These are phyloP conservation scores for Panopea generosa DNA, from an alignment of 2,888 invertebrate species.

Conservation along the genomic window DNA sequence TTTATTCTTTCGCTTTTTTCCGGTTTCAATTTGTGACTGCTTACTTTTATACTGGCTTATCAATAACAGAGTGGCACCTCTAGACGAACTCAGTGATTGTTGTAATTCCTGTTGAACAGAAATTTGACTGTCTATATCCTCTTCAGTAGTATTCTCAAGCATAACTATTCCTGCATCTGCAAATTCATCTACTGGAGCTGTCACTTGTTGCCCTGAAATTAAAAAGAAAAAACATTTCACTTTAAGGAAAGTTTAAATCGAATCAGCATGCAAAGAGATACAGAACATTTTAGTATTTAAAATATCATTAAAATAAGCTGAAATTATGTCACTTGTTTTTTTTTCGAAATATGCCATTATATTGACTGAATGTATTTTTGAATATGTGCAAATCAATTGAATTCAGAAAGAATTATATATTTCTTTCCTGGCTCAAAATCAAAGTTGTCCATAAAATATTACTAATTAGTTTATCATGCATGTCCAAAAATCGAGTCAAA, in stretches of 20 bases:
- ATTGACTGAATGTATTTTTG: conserved; percentile 2
- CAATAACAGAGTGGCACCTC: conserved; percentile 18
- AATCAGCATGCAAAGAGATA: neutral
- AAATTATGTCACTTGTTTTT: no score
- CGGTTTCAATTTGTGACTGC: conserved; percentile 20
- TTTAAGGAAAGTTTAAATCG: conserved; percentile 3
- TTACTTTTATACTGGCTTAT: conserved; percentile 24
- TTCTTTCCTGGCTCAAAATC: no score
- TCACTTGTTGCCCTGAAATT: no score
- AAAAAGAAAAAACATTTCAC: conserved; percentile 3
- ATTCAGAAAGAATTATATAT: no score
- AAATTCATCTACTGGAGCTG: no score
- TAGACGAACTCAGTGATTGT: no score
- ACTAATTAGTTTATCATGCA: no score
- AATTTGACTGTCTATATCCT: no score
- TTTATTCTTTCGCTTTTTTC: conserved; percentile 23
- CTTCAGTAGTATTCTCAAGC: no score
- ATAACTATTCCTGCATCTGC: conserved; percentile 2
- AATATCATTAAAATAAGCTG: conserved; percentile 3
- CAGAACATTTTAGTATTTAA: conserved; percentile 3
- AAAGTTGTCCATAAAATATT: no score
- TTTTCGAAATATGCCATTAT: conserved; percentile 1
- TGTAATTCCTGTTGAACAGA: no score
- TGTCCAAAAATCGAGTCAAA: conserved; percentile 2
- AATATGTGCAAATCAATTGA: conserved; percentile 1